phyloP scores from a whole-genome alignment of 2,888 invertebrate genomes.

The Cephus sareptanus region DNA sequence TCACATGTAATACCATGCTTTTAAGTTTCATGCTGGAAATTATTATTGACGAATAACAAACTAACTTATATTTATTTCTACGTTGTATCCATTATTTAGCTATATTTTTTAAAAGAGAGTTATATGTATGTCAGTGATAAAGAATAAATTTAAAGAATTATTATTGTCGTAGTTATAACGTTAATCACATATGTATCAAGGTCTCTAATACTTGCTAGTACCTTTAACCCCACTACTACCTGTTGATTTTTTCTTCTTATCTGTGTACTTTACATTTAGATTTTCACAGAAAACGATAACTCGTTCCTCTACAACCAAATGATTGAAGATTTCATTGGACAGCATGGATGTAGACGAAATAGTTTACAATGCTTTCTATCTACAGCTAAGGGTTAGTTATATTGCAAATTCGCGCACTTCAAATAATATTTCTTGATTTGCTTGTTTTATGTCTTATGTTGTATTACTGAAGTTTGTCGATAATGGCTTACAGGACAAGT shows the following conservation, averaged over 20 bases:
- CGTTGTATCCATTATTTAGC: neutral
- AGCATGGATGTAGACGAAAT: conserved; percentile 1
- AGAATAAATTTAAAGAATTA: neutral
- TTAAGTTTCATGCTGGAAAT: neutral
- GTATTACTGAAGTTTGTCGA: neutral
- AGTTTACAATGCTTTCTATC: conserved; percentile 28
- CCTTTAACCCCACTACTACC: conserved; percentile 1
- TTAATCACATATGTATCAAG: neutral
- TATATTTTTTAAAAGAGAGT: neutral
- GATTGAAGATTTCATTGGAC: neutral
- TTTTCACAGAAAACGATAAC: neutral
- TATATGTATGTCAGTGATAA: neutral
- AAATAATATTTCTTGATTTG: neutral
- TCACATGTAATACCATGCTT: neutral
- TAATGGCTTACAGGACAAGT: conserved; percentile 37
- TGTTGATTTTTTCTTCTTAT: conserved; percentile 6
- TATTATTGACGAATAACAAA: neutral
- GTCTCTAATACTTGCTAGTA: neutral
- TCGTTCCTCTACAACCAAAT: neutral
- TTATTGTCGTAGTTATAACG: neutral
- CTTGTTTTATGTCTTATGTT: neutral
- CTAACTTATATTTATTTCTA: neutral
- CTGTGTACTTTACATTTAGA: neutral
- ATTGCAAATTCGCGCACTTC: neutral
- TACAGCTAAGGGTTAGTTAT: conserved; percentile 35